These are phyloP conservation scores for Homalodisca vitripennis DNA, from an alignment of 1,140 invertebrate genomes.

Conservation along the genomic window DNA sequence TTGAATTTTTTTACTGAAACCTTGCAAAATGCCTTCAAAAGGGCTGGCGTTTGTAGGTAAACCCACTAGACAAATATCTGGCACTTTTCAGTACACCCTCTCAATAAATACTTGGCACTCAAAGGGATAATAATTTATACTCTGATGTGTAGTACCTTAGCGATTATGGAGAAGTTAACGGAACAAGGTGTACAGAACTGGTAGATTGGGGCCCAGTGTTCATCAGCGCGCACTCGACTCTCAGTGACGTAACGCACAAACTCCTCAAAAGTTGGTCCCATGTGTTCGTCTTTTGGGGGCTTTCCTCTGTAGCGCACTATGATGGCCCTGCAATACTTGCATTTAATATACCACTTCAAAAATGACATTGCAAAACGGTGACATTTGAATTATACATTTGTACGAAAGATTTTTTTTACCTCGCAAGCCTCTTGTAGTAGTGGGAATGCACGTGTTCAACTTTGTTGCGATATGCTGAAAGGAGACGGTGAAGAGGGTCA, in stretches of 20 bases:
- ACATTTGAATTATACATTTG: too few relatives aligned
- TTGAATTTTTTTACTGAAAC: too few relatives aligned
- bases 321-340: conserved; percentile 34
- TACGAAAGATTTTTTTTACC: too few relatives aligned
- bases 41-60: too few relatives aligned
- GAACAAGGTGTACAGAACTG: conserved; percentile 87
- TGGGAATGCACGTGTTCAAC: conserved; percentile 50
- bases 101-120: too few relatives aligned
- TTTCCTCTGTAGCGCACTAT: conserved; percentile 15
- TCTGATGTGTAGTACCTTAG: too few relatives aligned
- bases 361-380: too few relatives aligned
- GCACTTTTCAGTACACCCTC: too few relatives aligned
- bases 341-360: too few relatives aligned
- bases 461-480: conserved; percentile 91
- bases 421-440: conserved; percentile 42
- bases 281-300: neutral
- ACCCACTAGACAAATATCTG: too few relatives aligned
- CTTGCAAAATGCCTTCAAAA: too few relatives aligned
- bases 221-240: conserved; percentile 67
- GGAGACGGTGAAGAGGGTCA: conserved; percentile 84
- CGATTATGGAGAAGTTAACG: conserved; percentile 82
- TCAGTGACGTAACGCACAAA: conserved; percentile 74
- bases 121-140: too few relatives aligned
- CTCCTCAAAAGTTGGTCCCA: conserved; percentile 66
- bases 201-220: conserved; percentile 87